Evolutionary conservation across 2,888 invertebrate genomes (phyloP).

Genomic region (Lysandra coridon): DNA sequence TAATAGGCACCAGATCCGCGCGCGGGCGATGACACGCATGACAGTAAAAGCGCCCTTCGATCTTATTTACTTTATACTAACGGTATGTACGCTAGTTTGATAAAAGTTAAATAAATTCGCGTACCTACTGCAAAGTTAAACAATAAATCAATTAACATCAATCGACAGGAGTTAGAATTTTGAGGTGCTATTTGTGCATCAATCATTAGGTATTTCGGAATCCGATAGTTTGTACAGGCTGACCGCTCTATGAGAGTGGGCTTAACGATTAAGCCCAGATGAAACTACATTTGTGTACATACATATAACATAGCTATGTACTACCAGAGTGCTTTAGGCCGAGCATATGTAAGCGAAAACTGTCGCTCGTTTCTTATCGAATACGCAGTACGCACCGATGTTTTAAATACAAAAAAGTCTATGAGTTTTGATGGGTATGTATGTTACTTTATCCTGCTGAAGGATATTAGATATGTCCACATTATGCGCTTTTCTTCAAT

Average conservation of each 20-base stretch:
- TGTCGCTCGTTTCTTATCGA: neutral
- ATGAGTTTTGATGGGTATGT: neutral
- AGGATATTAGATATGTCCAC: too few species aligned
- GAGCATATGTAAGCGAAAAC: neutral
- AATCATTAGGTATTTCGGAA: neutral
- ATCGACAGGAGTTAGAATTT: neutral
- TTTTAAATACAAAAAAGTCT: neutral
- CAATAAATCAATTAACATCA: neutral
- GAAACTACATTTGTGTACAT: neutral
- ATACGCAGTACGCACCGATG: neutral
- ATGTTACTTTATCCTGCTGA: neutral
- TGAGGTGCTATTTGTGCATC: neutral
- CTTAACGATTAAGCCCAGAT: neutral
- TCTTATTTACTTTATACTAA: too few species aligned
- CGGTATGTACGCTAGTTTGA: too few species aligned
- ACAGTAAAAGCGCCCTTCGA: too few species aligned
- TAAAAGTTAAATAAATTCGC: too few species aligned
- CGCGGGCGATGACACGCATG: too few species aligned
- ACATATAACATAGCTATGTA: neutral
- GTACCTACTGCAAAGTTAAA: neutral
- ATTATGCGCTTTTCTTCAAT: too few species aligned
- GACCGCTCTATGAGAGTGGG: neutral
- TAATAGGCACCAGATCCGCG: too few species aligned
- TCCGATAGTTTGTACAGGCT: slow-evolving; percentile 1
- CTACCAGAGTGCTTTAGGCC: neutral